A percentile compares a stretch with the other conserved stretches of the same genome.
Conservation (phyloP, 2,888 invertebrate species). For the Mongoloraphidia duomilia region DNA sequence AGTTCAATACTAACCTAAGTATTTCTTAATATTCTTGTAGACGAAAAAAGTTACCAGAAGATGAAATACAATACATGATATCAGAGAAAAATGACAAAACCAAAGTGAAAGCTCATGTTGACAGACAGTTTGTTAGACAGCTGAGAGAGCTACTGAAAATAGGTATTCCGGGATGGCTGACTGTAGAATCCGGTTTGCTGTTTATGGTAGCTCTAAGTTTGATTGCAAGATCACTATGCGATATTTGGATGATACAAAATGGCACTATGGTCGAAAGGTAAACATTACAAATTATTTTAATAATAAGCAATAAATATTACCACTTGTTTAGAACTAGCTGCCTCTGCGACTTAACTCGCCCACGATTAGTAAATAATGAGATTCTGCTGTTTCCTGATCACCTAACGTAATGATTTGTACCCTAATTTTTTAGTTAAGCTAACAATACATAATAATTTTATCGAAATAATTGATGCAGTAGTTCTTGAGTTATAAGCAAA, state of each 20-base stretch:
- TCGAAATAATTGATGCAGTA: too few relatives aligned
- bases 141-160: slow-evolving; percentile 54
- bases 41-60: slow-evolving; percentile 43
- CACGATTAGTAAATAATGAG: too few relatives aligned
- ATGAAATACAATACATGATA: slow-evolving; percentile 67
- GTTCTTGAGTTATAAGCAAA: too few relatives aligned
- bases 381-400: too few relatives aligned
- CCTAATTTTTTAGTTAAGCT: too few relatives aligned
- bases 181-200: slow-evolving; percentile 61
- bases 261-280: slow-evolving; percentile 87
- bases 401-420: too few relatives aligned
- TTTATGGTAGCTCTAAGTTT: slow-evolving; percentile 64
- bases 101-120: slow-evolving; percentile 57
- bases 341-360: too few relatives aligned
- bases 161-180: slow-evolving; percentile 64
- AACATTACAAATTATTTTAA: slow-evolving; percentile 15
- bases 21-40: slow-evolving; percentile 14
- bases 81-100: slow-evolving; percentile 47
- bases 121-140: slow-evolving; percentile 58
- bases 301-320: too few relatives aligned
- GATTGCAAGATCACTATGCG: slow-evolving; percentile 81
- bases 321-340: too few relatives aligned
- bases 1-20: too few relatives aligned
- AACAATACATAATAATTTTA: too few relatives aligned
- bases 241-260: slow-evolving; percentile 94